Evolutionary conservation across 2,888 invertebrate genomes (phyloP), one percentile per base, ranked within the genome.

Genomic region (Orthosia gothica): DNA sequence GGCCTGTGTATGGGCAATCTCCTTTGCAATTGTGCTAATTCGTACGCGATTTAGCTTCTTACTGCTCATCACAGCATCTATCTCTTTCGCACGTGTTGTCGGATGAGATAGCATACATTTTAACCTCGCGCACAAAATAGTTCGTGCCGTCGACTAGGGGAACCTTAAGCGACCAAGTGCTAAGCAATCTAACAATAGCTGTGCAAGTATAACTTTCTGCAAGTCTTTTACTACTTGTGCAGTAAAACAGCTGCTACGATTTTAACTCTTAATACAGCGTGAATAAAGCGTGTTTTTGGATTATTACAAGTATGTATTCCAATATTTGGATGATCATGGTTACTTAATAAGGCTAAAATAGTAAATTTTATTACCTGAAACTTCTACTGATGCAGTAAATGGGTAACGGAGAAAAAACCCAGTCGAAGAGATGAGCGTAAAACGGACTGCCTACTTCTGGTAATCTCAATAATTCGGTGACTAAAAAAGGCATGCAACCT

Each of bases 401-500:
- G 0, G 99, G 99, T 68, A 98, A 96, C 4, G 97, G 90, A 62
- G 98, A 95, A 91, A 98, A 98, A 67, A 98, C 90, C 97, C 98
- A 98, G 88, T 98, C 97, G 64, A 98, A 95, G 15, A 95, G 88
- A 70, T 97, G 91, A 0, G 98, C 97, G 52, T 98, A 97, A 75
- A 97, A 93, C 73, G 97, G 95, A 77, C 98, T 96, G 49, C 97
- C 97, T 26, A 98, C 96, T 79, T 97, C 95, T 0, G 98, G 98
- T 72, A 97, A 95, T 64, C 97, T 96, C 88, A 98, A 94, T 15
- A 98, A 97, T 86, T 97, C 97, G 0, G 98, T 97, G 70, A 98
- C 97, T 81, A 98, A 93, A 87, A 98, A 97, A 45, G 98, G 97
- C 77, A 98, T 98, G 89, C 98, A 97, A 87, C 98, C 98, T 98